These are phyloP conservation scores for Heterotilapia buettikoferi DNA, from an alignment of 2,113 vertebrate species.

Conservation along the genomic window DNA sequence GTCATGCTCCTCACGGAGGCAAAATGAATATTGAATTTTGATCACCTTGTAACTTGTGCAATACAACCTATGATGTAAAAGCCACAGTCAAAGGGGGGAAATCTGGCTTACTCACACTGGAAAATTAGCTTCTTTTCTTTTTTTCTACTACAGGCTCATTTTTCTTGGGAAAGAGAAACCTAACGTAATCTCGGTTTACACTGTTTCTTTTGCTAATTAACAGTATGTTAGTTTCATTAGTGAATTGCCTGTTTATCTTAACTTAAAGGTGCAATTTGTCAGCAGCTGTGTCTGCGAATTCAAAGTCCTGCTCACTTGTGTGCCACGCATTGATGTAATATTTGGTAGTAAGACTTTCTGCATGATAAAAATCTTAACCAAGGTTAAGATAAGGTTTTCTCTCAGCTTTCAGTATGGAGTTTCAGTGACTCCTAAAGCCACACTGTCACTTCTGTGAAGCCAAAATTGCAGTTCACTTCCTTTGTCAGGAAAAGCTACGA, in stretches of 20 bases:
- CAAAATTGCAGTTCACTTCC: slow-evolving; percentile 3
- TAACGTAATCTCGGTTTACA: not conserved
- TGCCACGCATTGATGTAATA: not conserved
- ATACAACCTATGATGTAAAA: not conserved
- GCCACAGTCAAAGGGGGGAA: slow-evolving; percentile 4
- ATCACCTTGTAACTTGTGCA: not conserved
- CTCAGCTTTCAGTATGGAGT: slow-evolving; percentile 28
- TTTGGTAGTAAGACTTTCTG: not conserved
- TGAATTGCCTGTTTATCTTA: not conserved
- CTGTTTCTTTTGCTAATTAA: not conserved
- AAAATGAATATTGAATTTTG: not conserved
- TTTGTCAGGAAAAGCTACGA: slow-evolving; percentile 8
- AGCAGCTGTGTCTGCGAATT: not conserved
- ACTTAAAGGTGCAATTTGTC: not conserved
- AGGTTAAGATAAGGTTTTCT: not conserved
- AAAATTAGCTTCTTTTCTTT: not conserved
- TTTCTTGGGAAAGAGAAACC: slow-evolving; percentile 62
- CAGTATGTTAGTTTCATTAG: not conserved
- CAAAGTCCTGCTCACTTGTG: not conserved
- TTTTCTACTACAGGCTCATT: not conserved
- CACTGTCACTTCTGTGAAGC: not conserved
- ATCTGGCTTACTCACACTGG: slow-evolving; percentile 8
- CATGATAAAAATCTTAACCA: slow-evolving; percentile 19
- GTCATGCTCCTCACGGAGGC: not conserved
- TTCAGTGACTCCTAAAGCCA: slow-evolving; percentile 16